A percentile compares a stretch with the other conserved stretches of the same genome.
Conservation (phyloP, 2,113 vertebrate genomes). For the Puffinus mauretanicus region DNA sequence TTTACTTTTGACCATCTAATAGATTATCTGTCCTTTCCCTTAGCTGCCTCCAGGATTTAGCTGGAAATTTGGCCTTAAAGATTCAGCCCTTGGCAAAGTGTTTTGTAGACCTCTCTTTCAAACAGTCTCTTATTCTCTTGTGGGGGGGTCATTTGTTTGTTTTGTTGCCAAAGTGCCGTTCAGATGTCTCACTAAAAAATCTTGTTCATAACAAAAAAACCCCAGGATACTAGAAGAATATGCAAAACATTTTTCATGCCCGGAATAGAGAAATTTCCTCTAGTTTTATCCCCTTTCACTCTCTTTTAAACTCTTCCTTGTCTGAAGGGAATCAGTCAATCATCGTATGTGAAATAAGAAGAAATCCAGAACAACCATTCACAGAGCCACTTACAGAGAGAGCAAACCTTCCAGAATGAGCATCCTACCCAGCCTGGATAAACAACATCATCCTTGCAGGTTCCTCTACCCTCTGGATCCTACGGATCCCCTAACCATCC, state of each 20-base stretch:
- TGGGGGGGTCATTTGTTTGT: background rate
- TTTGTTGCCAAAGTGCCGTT: background rate
- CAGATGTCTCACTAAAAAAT: background rate
- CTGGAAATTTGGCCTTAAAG: background rate
- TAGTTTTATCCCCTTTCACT: background rate
- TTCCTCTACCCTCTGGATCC: background rate
- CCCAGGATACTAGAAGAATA: background rate
- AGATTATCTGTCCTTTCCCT: conserved; percentile 11
- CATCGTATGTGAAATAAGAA: background rate
- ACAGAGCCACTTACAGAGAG: background rate
- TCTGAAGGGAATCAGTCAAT: background rate
- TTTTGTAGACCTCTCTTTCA: background rate
- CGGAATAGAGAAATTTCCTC: background rate
- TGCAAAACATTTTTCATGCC: background rate
- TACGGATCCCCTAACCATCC: background rate
- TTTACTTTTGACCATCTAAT: background rate
- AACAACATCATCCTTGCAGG: background rate
- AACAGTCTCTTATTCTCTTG: background rate
- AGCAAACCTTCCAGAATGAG: background rate
- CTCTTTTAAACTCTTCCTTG: background rate
- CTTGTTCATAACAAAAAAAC: background rate
- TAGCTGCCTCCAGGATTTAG: background rate
- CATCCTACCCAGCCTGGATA: background rate
- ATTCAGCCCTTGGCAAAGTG: background rate
- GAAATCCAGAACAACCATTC: background rate